Conservation (phyloP, 2,797 vertebrate genomes). For the Danio jaintianensis region DNA sequence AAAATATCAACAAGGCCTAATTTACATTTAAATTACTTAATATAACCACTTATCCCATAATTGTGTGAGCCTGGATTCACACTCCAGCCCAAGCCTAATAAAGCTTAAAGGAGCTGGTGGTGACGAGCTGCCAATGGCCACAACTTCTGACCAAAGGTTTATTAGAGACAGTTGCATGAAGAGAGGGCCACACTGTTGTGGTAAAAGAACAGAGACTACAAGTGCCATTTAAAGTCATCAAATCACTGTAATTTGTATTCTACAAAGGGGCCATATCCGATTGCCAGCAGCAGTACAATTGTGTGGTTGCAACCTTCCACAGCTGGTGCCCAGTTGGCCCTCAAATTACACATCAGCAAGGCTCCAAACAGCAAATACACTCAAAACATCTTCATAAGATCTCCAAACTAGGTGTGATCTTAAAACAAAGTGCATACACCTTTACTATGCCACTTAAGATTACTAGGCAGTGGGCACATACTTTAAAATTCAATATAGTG, state of each 20-base stretch:
- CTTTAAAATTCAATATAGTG: too few relatives aligned
- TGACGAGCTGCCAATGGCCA: not conserved
- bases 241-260: constrained; percentile 55
- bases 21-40: not conserved
- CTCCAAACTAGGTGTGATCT: constrained; percentile 19
- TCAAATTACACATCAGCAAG: constrained; percentile 24
- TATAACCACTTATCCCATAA: not conserved
- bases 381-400: constrained; percentile 23
- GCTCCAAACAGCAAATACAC: not conserved
- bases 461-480: not conserved
- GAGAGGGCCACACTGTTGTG: not conserved
- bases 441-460: not conserved
- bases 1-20: not conserved
- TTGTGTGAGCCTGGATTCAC: not conserved
- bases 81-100: not conserved
- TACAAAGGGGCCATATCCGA: constrained; percentile 10
- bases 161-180: constrained; percentile 22
- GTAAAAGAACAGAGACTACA: not conserved
- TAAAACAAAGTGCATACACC: not conserved
- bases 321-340: constrained; percentile 40
- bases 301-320: constrained; percentile 27
- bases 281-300: constrained; percentile 19
- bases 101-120: not conserved
- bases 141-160: constrained; percentile 17
- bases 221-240: constrained; percentile 9